These are phyloP conservation scores for Phyllotis vaccarum DNA, from an alignment of 2,797 vertebrate genomes.

Conservation along the genomic window DNA sequence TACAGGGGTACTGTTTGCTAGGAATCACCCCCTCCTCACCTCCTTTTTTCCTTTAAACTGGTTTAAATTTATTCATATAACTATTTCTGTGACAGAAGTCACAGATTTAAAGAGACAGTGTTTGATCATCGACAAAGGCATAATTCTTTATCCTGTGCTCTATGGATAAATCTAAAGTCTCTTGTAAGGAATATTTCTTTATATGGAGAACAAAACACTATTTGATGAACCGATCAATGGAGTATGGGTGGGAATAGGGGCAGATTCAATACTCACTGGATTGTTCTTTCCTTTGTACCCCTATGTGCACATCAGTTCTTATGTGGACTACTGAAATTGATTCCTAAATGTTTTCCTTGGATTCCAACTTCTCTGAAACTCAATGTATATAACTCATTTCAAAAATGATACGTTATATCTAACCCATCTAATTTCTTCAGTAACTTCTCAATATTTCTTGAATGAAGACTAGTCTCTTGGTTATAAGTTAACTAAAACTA, in stretches of 20 bases:
- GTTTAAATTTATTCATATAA: conserved; percentile 56
- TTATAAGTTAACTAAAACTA: conserved; percentile 59
- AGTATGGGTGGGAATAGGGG: conserved; percentile 6
- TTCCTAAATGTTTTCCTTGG: conserved; percentile 37
- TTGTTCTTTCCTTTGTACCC: conserved; percentile 42
- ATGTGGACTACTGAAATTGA: conserved; percentile 40
- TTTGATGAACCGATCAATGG: conserved; percentile 17
- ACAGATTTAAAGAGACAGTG: conserved; percentile 15
- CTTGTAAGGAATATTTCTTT: conserved; percentile 43
- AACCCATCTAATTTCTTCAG: not conserved
- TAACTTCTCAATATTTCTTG: not conserved
- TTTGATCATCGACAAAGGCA: conserved; percentile 22
- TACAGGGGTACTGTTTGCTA: not conserved
- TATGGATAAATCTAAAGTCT: conserved; percentile 56
- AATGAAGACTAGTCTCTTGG: conserved; percentile 57
- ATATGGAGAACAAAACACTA: conserved; percentile 50
- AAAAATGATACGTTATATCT: conserved; percentile 43
- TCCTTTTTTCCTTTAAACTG: conserved; percentile 27
- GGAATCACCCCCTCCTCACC: not conserved
- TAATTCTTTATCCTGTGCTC: conserved; percentile 25
- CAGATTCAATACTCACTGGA: conserved; percentile 37
- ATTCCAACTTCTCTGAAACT: conserved; percentile 33
- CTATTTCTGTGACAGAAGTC: conserved; percentile 56
- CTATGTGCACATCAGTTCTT: conserved; percentile 22
- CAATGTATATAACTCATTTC: not conserved